Conservation (phyloP, 2,888 invertebrate genomes). For the Trachelus tabidus region DNA sequence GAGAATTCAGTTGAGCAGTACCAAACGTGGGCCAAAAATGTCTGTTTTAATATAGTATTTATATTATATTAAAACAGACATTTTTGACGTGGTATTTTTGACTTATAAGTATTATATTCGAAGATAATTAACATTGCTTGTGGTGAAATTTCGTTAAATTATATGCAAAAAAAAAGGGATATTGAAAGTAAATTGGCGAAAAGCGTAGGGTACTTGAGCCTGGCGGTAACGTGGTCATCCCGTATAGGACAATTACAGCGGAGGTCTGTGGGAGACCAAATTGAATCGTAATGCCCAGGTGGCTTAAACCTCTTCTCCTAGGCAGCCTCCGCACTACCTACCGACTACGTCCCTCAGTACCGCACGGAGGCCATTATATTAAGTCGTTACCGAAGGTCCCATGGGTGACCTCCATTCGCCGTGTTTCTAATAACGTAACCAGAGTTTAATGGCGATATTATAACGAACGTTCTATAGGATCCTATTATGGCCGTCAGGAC, state of each 20-base stretch:
- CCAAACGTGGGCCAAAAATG: too few relatives aligned
- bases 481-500: neutral
- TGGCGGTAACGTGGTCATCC: too few relatives aligned
- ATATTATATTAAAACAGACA: too few relatives aligned
- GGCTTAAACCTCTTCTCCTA: slow-evolving; percentile 28
- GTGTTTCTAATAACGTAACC: slow-evolving; percentile 10
- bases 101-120: too few relatives aligned
- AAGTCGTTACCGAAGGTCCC: slow-evolving; percentile 20
- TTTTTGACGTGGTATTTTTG: too few relatives aligned
- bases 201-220: too few relatives aligned
- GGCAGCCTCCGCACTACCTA: slow-evolving; percentile 6
- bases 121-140: slow-evolving; percentile 20
- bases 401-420: slow-evolving; percentile 11
- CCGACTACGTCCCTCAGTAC: slow-evolving; percentile 16
- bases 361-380: slow-evolving; percentile 26
- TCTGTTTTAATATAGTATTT: too few relatives aligned
- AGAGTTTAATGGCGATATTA: slow-evolving; percentile 12
- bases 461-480: neutral
- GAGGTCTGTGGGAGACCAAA: slow-evolving; percentile 21
- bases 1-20: too few relatives aligned
- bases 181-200: too few relatives aligned
- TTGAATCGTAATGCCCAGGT: slow-evolving; percentile 35
- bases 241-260: neutral
- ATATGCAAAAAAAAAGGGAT: too few relatives aligned
- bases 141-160: too few relatives aligned